Conservation (phyloP, 2,888 invertebrate species). For the Pristionchus fissidentatus region DNA sequence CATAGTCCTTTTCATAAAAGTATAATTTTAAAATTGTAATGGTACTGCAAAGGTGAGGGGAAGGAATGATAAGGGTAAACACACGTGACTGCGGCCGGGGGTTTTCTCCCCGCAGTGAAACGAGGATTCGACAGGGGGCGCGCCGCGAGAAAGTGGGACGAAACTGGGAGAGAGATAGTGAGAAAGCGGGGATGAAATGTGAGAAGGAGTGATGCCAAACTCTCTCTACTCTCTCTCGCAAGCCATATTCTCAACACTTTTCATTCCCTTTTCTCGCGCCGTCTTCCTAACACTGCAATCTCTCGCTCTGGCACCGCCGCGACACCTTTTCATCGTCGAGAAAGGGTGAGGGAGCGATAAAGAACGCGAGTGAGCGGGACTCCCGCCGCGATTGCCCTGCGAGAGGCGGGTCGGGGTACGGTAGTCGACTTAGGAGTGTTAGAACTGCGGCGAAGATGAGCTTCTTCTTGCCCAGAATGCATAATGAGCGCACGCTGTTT, state of each 20-base stretch:
- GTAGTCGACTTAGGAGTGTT: constrained; percentile 27
- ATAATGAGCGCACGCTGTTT: constrained; percentile 37
- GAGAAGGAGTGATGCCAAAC: background rate
- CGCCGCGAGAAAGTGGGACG: background rate
- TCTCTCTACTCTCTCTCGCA: background rate
- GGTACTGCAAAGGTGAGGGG: background rate
- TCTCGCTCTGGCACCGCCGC: background rate
- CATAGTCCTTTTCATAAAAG: no score
- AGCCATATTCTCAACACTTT: background rate
- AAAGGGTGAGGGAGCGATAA: constrained; percentile 6
- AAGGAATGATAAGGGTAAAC: background rate
- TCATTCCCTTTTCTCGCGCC: background rate
- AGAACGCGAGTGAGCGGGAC: constrained; percentile 6
- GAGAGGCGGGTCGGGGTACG: constrained; percentile 1
- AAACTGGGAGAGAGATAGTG: background rate
- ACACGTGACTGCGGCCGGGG: constrained; percentile 33
- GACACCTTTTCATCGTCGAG: constrained; percentile 1
- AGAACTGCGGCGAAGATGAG: background rate
- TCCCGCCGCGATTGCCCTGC: background rate
- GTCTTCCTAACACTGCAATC: constrained; percentile 17
- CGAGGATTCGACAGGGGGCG: background rate
- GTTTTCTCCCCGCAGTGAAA: no score
- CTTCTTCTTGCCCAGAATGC: constrained; percentile 15
- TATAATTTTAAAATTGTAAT: background rate
- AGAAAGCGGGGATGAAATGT: background rate